A percentile compares a stretch with the other conserved stretches of the same genome.
Evolutionary conservation across 2,113 vertebrate genomes (phyloP).

Genomic region (Cochlearius cochlearius): DNA sequence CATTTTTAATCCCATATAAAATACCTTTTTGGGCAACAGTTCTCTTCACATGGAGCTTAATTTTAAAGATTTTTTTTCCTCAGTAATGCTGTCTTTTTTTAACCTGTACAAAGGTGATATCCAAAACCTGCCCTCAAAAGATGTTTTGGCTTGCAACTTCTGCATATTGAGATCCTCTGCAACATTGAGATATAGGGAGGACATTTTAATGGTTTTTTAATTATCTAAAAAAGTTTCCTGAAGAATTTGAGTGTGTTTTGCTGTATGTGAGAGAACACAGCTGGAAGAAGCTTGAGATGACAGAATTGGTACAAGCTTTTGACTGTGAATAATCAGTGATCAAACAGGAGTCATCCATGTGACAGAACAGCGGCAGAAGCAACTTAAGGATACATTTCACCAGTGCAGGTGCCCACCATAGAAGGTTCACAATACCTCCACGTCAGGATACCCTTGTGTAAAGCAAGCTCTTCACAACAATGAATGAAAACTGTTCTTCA

Average conservation of each 20-base stretch:
- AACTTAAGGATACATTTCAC: neutral
- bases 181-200: neutral
- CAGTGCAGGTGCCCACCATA: neutral
- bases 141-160: neutral
- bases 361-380: neutral
- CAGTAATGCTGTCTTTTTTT: neutral
- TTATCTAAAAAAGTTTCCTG: neutral
- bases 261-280: neutral
- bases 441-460: neutral
- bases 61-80: neutral
- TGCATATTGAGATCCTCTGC: neutral
- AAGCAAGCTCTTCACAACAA: neutral
- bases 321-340: neutral
- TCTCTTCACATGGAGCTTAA: neutral
- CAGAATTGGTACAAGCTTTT: neutral
- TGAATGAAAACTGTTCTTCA: neutral
- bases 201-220: neutral
- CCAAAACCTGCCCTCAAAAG: neutral
- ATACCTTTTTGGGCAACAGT: neutral
- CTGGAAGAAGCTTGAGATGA: neutral
- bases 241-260: neutral
- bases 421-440: neutral
- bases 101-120: neutral
- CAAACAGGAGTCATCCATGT: fast-evolving
- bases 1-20: constrained; percentile 40